A percentile compares a stretch with the other conserved stretches of the same genome.
phyloP scores from a whole-genome alignment of 2,797 vertebrate genomes.

The Chelidonichthys spinosus region DNA sequence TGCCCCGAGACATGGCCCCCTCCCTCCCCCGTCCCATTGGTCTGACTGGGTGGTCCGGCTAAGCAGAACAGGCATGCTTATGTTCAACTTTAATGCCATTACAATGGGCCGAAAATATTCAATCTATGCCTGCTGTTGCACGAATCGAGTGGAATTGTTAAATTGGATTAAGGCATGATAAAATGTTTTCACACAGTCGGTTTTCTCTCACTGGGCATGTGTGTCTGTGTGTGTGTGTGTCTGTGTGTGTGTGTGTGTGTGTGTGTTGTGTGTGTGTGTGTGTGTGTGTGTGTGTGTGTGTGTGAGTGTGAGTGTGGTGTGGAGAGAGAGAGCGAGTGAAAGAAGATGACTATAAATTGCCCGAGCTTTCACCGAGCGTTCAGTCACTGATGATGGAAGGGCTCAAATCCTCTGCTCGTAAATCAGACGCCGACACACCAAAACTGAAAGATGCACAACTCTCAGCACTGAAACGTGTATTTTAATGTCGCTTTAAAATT shows the following conservation, averaged over 20 bases:
- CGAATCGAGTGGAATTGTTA: constrained; percentile 69
- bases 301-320: too few relatives aligned
- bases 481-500: neutral
- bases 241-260: constrained; percentile 22
- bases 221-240: constrained; percentile 18
- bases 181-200: constrained; percentile 77
- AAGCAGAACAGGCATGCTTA: constrained; percentile 77
- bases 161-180: constrained; percentile 81
- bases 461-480: neutral
- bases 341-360: constrained; percentile 52
- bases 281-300: constrained; percentile 22
- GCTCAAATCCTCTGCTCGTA: constrained; percentile 46
- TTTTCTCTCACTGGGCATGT: constrained; percentile 36
- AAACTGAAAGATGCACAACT: constrained; percentile 14
- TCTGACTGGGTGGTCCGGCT: constrained; percentile 83
- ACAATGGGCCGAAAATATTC: constrained; percentile 79
- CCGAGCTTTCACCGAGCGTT: constrained; percentile 47
- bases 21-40: constrained; percentile 68
- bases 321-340: constrained; percentile 22
- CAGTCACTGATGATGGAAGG: constrained; percentile 46
- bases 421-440: constrained; percentile 45
- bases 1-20: constrained; percentile 79
- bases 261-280: constrained; percentile 18
- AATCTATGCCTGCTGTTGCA: constrained; percentile 72
- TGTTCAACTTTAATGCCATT: constrained; percentile 84